These are phyloP conservation scores for Zoroaster sp. DNA, from an alignment of 53 echinoderm and acorn worm genomes.

Conservation along the genomic window DNA sequence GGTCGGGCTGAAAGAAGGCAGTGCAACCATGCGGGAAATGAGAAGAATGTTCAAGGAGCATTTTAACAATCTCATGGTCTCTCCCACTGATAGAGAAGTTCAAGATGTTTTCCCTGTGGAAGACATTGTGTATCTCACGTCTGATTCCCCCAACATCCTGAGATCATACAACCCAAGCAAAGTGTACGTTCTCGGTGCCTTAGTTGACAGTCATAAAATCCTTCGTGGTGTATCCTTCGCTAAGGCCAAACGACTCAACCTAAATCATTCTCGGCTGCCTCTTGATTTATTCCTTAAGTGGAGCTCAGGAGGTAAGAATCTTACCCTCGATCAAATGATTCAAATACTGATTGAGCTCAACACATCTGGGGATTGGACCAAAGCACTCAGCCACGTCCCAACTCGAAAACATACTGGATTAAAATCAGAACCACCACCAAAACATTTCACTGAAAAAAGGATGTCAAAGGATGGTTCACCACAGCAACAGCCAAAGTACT, in stretches of 20 bases:
- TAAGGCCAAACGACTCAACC: slow-evolving; percentile 72
- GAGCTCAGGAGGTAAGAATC: slow-evolving; percentile 72
- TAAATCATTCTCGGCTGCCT: slow-evolving; percentile 83
- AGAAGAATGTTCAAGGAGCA: slow-evolving; percentile 36
- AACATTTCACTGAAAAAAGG: background rate
- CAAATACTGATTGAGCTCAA: slow-evolving; percentile 78
- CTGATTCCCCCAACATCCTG: slow-evolving; percentile 88
- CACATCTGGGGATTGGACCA: slow-evolving; percentile 68
- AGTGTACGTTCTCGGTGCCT: slow-evolving; percentile 83
- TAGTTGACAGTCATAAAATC: slow-evolving; percentile 74
- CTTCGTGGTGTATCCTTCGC: slow-evolving; percentile 71
- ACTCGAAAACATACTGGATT: slow-evolving; percentile 81
- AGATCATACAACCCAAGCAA: slow-evolving; percentile 67
- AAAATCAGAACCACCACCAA: slow-evolving; percentile 12
- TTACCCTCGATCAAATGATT: slow-evolving; percentile 86
- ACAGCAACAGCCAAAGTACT: background rate
- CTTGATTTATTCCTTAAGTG: slow-evolving; percentile 82
- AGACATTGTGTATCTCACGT: slow-evolving; percentile 81
- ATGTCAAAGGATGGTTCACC: background rate
- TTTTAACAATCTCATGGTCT: slow-evolving; percentile 65
- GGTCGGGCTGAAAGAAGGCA: slow-evolving; percentile 50
- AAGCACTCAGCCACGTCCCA: slow-evolving; percentile 83
- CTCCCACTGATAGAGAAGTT: slow-evolving; percentile 62
- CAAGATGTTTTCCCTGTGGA: slow-evolving; percentile 76
- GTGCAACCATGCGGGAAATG: slow-evolving; percentile 60